phyloP scores from a whole-genome alignment of 2,888 invertebrate genomes.

The Pinctada fucata region DNA sequence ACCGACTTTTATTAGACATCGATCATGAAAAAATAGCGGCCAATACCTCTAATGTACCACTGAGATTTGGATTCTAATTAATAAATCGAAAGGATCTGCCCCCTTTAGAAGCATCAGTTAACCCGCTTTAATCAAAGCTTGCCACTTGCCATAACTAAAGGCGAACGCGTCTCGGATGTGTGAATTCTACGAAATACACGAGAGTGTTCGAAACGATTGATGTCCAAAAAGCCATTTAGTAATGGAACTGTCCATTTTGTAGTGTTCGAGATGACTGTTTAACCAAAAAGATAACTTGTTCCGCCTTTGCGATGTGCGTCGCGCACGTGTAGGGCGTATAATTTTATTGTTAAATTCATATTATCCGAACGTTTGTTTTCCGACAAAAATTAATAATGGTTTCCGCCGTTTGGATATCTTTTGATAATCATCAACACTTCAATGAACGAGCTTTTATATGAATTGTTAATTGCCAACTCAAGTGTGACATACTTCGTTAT shows the following conservation, averaged over 20 bases:
- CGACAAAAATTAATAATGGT: no score
- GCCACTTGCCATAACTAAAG: conserved; percentile 38
- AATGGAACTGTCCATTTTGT: conserved; percentile 43
- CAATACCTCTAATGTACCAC: conserved; percentile 51
- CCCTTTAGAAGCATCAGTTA: conserved; percentile 33
- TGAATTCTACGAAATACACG: conserved; percentile 23
- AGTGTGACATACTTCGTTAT: no score
- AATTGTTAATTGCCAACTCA: no score
- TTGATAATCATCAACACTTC: no score
- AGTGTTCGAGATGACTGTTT: neutral
- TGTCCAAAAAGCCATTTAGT: conserved; percentile 39
- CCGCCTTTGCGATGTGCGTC: no score
- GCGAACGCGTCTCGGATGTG: conserved; percentile 39
- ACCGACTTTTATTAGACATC: conserved; percentile 47
- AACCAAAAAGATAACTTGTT: no score
- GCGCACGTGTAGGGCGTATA: no score
- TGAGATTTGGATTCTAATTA: conserved; percentile 55
- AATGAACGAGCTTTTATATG: no score
- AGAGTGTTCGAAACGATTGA: conserved; percentile 28
- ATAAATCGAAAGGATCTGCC: conserved; percentile 44
- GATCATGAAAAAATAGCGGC: conserved; percentile 49
- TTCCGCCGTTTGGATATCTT: no score
- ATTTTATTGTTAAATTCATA: no score
- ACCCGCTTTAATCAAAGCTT: conserved; percentile 53
- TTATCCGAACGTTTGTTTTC: no score